Conservation (phyloP, 2,888 invertebrate species). For the Fragum fragum region DNA sequence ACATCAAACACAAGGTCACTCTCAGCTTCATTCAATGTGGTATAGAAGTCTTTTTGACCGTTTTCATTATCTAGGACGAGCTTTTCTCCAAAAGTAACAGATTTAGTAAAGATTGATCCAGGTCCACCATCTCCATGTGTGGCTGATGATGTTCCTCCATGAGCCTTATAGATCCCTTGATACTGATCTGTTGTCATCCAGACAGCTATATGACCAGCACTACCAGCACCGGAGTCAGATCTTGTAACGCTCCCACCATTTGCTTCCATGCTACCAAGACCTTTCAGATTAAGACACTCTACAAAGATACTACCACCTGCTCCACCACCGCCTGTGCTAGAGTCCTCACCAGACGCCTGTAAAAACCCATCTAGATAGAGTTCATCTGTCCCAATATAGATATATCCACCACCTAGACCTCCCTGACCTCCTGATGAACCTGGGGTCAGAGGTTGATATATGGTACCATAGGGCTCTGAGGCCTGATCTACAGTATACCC, state of each 20-base stretch:
- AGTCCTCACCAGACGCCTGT: constrained; percentile 69
- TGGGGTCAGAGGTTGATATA: constrained; percentile 68
- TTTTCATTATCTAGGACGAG: constrained; percentile 77
- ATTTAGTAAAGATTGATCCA: constrained; percentile 73
- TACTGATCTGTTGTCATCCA: constrained; percentile 63
- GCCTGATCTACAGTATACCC: constrained; percentile 47
- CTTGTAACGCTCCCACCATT: constrained; percentile 70
- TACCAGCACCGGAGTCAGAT: constrained; percentile 70
- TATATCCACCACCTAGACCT: constrained; percentile 74
- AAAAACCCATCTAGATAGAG: constrained; percentile 75
- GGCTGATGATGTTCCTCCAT: constrained; percentile 71
- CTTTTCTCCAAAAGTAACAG: constrained; percentile 63
- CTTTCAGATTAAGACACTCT: constrained; percentile 64
- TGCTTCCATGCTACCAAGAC: constrained; percentile 73
- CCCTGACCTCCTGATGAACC: constrained; percentile 74
- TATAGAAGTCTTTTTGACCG: constrained; percentile 74
- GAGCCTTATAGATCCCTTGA: constrained; percentile 66
- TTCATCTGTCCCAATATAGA: constrained; percentile 68
- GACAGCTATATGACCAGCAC: constrained; percentile 77
- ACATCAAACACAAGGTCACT: constrained; percentile 67
- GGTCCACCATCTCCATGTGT: constrained; percentile 75
- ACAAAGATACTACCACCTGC: constrained; percentile 80
- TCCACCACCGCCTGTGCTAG: constrained; percentile 69
- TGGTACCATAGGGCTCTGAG: constrained; percentile 73
- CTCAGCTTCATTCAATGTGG: constrained; percentile 70